phyloP scores from a whole-genome alignment of 2,888 invertebrate species.

The Drosophila melanosoma region DNA sequence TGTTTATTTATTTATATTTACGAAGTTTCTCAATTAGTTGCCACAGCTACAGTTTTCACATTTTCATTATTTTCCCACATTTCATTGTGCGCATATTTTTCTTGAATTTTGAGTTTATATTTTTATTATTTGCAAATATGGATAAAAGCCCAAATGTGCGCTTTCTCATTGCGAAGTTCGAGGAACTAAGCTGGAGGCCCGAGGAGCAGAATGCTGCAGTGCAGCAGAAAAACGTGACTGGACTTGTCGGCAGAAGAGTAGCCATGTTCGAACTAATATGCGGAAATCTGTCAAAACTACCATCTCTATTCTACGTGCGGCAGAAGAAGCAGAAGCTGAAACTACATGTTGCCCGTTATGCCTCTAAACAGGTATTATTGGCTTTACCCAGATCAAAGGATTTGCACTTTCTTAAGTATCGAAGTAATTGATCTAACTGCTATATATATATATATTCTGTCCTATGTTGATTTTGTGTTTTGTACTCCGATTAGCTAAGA shows the following conservation, averaged over 20 bases:
- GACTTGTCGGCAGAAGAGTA: slow-evolving; percentile 13
- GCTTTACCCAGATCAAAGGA: neutral
- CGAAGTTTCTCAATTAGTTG: neutral
- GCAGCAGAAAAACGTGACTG: neutral
- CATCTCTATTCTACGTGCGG: neutral
- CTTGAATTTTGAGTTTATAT: neutral
- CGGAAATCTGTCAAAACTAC: neutral
- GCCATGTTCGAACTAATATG: slow-evolving; percentile 30
- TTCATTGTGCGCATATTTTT: neutral
- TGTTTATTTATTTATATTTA: neutral
- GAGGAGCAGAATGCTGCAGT: too few species aligned
- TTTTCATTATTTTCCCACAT: neutral
- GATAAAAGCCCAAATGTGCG: slow-evolving; percentile 3
- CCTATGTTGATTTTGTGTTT: neutral
- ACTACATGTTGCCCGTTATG: too few species aligned
- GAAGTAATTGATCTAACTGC: neutral
- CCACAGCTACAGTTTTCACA: neutral
- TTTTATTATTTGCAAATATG: neutral
- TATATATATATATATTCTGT: neutral
- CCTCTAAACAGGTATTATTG: neutral
- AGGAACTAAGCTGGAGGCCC: slow-evolving; percentile 3
- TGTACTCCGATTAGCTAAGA: slow-evolving; percentile 3
- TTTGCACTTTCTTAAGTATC: neutral
- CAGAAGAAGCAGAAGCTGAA: neutral
- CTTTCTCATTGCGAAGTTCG: slow-evolving; percentile 32